These are phyloP conservation scores for Mycetomoellerius zeteki DNA, from an alignment of 1,140 invertebrate species.

Conservation along the genomic window DNA sequence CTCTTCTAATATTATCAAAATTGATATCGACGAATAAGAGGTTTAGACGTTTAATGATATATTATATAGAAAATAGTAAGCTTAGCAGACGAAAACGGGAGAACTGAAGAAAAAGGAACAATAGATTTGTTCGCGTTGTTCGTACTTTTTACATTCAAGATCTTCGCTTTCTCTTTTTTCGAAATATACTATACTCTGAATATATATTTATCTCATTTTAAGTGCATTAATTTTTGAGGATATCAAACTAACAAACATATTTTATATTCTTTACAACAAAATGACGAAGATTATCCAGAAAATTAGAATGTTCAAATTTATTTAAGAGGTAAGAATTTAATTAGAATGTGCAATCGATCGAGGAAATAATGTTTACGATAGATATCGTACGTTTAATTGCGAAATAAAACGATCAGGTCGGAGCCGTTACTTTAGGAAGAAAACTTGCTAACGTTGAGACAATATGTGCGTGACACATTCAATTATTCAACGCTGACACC, in stretches of 20 bases:
- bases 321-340: constrained; percentile 5
- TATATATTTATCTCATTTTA: no score
- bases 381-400: constrained; percentile 19
- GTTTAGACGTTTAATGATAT: background rate
- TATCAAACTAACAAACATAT: background rate
- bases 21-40: background rate
- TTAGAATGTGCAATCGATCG: background rate
- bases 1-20: background rate
- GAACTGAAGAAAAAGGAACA: no score
- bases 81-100: background rate
- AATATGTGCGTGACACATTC: constrained; percentile 68
- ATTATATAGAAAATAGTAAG: background rate
- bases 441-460: constrained; percentile 41
- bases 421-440: background rate
- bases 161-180: no score
- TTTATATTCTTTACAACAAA: background rate
- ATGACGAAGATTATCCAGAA: background rate
- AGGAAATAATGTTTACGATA: constrained; percentile 1
- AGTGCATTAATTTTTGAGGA: no score
- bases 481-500: constrained; percentile 70
- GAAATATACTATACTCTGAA: no score
- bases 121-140: no score
- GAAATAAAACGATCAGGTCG: background rate
- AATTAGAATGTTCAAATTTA: background rate
- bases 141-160: no score